Evolutionary conservation across 2,888 invertebrate species (phyloP), one percentile per base, ranked within the genome.

Genomic region (Drosophila nigricruria): DNA sequence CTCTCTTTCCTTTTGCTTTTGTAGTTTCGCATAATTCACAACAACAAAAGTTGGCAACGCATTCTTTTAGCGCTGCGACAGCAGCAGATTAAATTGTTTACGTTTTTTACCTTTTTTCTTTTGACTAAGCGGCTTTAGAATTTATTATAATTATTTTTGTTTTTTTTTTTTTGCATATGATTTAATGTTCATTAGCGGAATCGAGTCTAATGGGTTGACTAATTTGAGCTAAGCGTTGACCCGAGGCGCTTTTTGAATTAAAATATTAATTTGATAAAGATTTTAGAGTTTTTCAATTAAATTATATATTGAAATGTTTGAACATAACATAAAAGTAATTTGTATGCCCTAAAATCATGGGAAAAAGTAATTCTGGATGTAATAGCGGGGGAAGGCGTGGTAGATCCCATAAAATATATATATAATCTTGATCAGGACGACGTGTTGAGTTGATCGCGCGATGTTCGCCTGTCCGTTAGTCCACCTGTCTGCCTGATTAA

Each of bases 21-120:
- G 77, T 63, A 70, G 62, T 73, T 78, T 78, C 60, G 81, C 73
- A 79, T 70, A 72, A 69, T 59, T 77, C 34, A 27, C 30, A 57
- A 64, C 30, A 57, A 64, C 40, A 53, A 61, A 76, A 52, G 57
- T 54, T 27, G 23, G 43, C 63, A 40, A 68, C 63, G 70, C 64
- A 75, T 79, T 79, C 62, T 50, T 36, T 57, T 3, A 20, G 32
- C 5, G 4, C 32, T 32, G 47, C 18, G 34, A 18, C 30, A 49
- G 49, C 27, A 34, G 34, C 32, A 30, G 27, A 30, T 60, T 47
- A 50, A 62, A 34, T 66, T 50, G 34, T 45, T 45, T 30, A 34
- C 2, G 23, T 52, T 52, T 43, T 32, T n/a, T 23, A 38, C 18
- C 38, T 16, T 16, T 12, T 34, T 65, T 27, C 12, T 16, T 12